These are phyloP conservation scores for Enteromius treurensis DNA, from an alignment of 2,797 vertebrate genomes.

Conservation along the genomic window DNA sequence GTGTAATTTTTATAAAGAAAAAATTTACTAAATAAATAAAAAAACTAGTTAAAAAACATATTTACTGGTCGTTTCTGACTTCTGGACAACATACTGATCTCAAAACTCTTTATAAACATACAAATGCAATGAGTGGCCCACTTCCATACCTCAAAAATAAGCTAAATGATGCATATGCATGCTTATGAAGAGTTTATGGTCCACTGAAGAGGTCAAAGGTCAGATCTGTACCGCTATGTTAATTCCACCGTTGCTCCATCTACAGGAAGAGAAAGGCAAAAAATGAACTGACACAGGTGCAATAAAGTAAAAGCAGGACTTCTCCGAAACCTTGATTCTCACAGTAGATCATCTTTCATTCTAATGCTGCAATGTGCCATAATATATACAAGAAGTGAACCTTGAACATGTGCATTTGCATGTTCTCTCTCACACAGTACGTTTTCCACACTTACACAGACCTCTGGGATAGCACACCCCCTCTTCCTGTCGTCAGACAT, in stretches of 20 bases:
- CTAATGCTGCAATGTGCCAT: conserved; percentile 2
- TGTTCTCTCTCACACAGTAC: conserved; percentile 13
- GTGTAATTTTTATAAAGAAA: not conserved
- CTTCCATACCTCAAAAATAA: not conserved
- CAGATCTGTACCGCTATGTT: conserved; percentile 1
- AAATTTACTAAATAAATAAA: too few relatives aligned
- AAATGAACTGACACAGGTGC: not conserved
- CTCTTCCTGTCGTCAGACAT: conserved; percentile 83
- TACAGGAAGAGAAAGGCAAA: conserved; percentile 21
- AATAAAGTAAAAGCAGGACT: not conserved
- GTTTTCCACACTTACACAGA: conserved; percentile 13
- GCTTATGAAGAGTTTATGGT: not conserved
- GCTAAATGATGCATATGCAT: not conserved
- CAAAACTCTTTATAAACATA: not conserved
- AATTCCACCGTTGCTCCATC: conserved; percentile 38
- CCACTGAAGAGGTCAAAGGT: conserved; percentile 38
- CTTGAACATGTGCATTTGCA: conserved; percentile 36
- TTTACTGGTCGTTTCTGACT: not conserved
- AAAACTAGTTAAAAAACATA: too few relatives aligned
- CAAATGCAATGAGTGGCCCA: not conserved
- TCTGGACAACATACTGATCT: not conserved
- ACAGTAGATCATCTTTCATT: conserved; percentile 13
- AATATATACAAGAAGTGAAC: conserved; percentile 26
- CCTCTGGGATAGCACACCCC: conserved; percentile 41
- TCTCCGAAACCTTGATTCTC: not conserved